Conservation (phyloP, 2,888 invertebrate species). For the Heliothis peltigera region DNA sequence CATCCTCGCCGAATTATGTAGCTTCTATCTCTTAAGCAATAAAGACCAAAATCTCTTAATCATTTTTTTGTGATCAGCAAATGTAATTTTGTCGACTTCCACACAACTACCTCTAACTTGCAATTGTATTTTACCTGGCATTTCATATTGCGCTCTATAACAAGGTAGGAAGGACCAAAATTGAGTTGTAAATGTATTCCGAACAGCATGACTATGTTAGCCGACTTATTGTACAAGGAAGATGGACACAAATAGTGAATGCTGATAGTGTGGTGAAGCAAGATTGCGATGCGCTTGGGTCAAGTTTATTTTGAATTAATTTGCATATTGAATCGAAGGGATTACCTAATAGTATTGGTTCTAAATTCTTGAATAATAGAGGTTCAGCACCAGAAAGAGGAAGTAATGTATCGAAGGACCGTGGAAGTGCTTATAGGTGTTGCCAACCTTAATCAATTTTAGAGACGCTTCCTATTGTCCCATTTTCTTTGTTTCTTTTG, state of each 20-base stretch:
- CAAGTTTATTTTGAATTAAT: slow-evolving; percentile 63
- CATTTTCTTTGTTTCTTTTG: slow-evolving; percentile 29
- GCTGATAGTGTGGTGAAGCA: slow-evolving; percentile 67
- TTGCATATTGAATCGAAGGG: slow-evolving; percentile 62
- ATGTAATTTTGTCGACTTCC: slow-evolving; percentile 42
- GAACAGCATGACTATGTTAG: slow-evolving; percentile 36
- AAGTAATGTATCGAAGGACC: slow-evolving; percentile 23
- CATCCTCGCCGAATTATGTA: not conserved
- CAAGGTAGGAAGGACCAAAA: slow-evolving; percentile 25
- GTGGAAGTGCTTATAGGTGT: slow-evolving; percentile 29
- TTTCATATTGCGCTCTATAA: slow-evolving; percentile 30
- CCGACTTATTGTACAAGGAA: slow-evolving; percentile 63
- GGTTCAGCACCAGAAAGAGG: slow-evolving; percentile 17
- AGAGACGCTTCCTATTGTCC: slow-evolving; percentile 28
- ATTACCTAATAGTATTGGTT: slow-evolving; percentile 52
- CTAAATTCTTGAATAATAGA: slow-evolving; percentile 53
- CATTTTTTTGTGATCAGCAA: slow-evolving; percentile 15
- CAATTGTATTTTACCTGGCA: slow-evolving; percentile 16
- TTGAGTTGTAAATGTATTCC: slow-evolving; percentile 5
- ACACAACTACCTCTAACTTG: slow-evolving; percentile 40
- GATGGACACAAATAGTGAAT: slow-evolving; percentile 63
- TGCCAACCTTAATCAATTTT: slow-evolving; percentile 42
- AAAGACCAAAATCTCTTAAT: slow-evolving; percentile 40
- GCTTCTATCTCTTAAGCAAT: slow-evolving; percentile 11
- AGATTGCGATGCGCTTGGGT: slow-evolving; percentile 65